These are phyloP conservation scores for Myiozetetes cayanensis DNA, from an alignment of 2,113 vertebrate genomes.

Conservation along the genomic window DNA sequence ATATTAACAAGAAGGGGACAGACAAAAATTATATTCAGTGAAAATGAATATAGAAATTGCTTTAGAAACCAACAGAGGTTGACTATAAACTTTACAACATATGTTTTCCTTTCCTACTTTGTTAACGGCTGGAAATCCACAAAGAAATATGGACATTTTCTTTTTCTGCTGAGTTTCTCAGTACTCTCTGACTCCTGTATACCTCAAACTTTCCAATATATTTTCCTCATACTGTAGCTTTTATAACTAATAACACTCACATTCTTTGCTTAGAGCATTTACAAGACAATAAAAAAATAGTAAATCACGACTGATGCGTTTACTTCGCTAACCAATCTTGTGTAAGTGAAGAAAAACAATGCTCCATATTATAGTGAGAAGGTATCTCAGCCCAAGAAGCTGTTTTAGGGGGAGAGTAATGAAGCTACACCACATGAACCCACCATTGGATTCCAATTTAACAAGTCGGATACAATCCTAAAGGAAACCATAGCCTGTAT, in stretches of 20 bases:
- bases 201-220: neutral
- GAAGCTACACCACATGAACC: neutral
- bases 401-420: neutral
- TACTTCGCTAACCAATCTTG: neutral
- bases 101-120: neutral
- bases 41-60: neutral
- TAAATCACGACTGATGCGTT: constrained; percentile 1
- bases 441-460: neutral
- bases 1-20: neutral
- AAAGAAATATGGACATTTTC: neutral
- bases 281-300: neutral
- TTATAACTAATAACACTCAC: neutral
- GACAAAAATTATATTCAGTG: neutral
- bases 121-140: neutral
- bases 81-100: neutral
- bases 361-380: neutral
- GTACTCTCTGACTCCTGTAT: neutral
- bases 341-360: neutral
- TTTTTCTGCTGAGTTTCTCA: neutral
- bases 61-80: neutral
- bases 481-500: neutral
- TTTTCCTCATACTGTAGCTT: constrained; percentile 20
- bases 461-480: neutral
- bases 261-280: constrained; percentile 42
- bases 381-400: neutral